Percentiles rank a stretch among this genome's conserved stretches.
phyloP scores from a whole-genome alignment of 2,888 invertebrate species.

The Archips crataeganus region DNA sequence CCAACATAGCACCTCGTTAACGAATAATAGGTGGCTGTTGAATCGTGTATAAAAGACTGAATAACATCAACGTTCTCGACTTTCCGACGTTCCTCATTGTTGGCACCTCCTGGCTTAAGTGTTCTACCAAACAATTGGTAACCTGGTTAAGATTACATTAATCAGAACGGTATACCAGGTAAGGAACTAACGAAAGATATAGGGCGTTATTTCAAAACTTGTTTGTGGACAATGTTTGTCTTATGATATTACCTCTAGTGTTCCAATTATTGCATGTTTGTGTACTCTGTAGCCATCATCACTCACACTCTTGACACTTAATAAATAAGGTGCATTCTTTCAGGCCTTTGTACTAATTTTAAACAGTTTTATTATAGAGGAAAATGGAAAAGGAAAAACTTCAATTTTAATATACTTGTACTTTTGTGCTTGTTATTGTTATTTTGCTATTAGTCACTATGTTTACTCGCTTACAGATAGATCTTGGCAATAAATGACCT shows the following conservation, averaged over 20 bases:
- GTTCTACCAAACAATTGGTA: conserved; percentile 27
- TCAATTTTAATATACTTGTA: too few relatives aligned
- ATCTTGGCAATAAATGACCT: too few relatives aligned
- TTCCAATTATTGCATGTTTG: conserved; percentile 25
- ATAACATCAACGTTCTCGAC: conserved; percentile 46
- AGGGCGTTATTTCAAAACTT: conserved; percentile 27
- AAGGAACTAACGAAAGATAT: conserved; percentile 14
- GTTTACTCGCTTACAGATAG: too few relatives aligned
- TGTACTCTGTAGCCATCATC: conserved; percentile 24
- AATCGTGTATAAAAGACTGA: conserved; percentile 58
- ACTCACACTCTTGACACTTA: conserved; percentile 18
- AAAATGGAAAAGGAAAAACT: too few relatives aligned
- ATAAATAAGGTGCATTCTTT: conserved; percentile 5
- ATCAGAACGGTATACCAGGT: conserved; percentile 12
- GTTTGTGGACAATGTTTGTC: conserved; percentile 22
- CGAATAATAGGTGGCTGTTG: conserved; percentile 63
- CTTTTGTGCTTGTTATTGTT: too few relatives aligned
- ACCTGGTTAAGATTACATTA: conserved; percentile 23
- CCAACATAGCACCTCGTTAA: conserved; percentile 49
- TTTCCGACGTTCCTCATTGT: conserved; percentile 47
- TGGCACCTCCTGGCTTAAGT: conserved; percentile 28
- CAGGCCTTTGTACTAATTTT: conserved; percentile 9
- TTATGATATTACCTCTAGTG: conserved; percentile 28
- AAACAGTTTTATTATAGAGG: too few relatives aligned
- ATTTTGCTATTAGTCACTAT: too few relatives aligned